A percentile compares a stretch with the other conserved stretches of the same genome.
Evolutionary conservation across 92 coral and sea anemone species (phyloP).

Genomic region (Porites evermanni): DNA sequence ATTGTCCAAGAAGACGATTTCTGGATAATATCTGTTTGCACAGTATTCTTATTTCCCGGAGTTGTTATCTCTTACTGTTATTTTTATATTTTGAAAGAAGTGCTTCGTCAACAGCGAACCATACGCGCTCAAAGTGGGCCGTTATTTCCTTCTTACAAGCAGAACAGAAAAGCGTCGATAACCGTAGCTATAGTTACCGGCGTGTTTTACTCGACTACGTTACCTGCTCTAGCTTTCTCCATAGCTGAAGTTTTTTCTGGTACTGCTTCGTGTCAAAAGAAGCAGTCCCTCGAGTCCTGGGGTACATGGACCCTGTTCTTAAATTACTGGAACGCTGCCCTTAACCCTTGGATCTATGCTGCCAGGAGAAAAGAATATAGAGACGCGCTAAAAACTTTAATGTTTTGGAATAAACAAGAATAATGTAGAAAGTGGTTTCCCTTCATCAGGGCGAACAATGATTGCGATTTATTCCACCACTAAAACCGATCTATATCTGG

Average conservation of each 20-base stretch:
- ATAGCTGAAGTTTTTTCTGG: neutral
- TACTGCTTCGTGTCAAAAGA: slow-evolving; percentile 7
- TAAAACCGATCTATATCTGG: no score
- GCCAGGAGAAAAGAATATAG: slow-evolving; percentile 41
- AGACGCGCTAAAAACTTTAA: slow-evolving; percentile 14
- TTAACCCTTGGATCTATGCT: slow-evolving; percentile 53
- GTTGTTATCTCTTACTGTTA: slow-evolving; percentile 29
- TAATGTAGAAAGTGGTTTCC: neutral
- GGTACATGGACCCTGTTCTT: slow-evolving; percentile 34
- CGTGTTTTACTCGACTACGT: slow-evolving; percentile 26
- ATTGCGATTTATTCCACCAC: no score
- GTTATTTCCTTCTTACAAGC: neutral
- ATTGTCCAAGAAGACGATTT: slow-evolving; percentile 8
- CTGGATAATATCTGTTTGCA: slow-evolving; percentile 22
- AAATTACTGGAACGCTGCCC: slow-evolving; percentile 30
- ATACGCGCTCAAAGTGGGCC: neutral
- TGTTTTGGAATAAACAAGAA: slow-evolving; percentile 25
- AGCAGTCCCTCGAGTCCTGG: slow-evolving; percentile 11
- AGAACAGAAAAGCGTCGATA: slow-evolving; percentile 39
- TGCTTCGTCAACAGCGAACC: slow-evolving; percentile 16
- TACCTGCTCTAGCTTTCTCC: slow-evolving; percentile 34
- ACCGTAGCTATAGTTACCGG: slow-evolving; percentile 38
- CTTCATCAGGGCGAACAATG: no score
- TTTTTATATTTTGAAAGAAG: slow-evolving; percentile 29
- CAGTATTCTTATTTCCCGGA: slow-evolving; percentile 25